A percentile compares a stretch with the other conserved stretches of the same genome.
phyloP scores from a whole-genome alignment of 2,888 invertebrate genomes.

The Amphimallon solstitiale region DNA sequence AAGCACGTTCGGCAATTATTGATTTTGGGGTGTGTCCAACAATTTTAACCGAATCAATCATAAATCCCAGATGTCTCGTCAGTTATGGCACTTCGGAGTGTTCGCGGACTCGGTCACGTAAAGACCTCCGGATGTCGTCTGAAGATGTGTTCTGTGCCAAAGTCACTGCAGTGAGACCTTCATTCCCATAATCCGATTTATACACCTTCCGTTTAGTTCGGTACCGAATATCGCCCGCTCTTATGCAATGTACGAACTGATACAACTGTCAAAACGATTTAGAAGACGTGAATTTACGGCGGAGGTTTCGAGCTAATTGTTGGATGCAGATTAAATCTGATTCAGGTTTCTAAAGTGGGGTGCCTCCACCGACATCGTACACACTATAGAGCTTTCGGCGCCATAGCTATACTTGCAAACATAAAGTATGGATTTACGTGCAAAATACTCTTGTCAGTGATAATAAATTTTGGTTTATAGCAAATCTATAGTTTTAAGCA shows the following conservation, averaged over 20 bases:
- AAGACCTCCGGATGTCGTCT: constrained; percentile 24
- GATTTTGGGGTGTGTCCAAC: constrained; percentile 21
- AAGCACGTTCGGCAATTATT: constrained; percentile 11
- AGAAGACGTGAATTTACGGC: constrained; percentile 34
- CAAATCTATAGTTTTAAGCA: constrained; percentile 40
- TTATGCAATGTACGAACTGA: constrained; percentile 25
- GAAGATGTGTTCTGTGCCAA: constrained; percentile 18
- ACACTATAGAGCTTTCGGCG: constrained; percentile 6
- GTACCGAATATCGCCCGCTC: constrained; percentile 2
- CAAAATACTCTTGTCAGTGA: constrained; percentile 28
- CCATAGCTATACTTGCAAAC: constrained; percentile 20
- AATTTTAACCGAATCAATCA: constrained; percentile 32
- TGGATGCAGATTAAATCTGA: constrained; percentile 20
- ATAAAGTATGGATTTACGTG: constrained; percentile 37
- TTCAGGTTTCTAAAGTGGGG: constrained; percentile 13
- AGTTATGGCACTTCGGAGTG: constrained; percentile 20
- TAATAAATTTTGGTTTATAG: constrained; percentile 39
- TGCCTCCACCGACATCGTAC: not conserved
- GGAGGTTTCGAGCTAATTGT: constrained; percentile 24
- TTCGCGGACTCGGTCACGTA: constrained; percentile 22
- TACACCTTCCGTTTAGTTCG: constrained; percentile 25
- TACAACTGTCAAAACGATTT: constrained; percentile 40
- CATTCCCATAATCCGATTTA: constrained; percentile 26
- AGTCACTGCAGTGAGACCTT: constrained; percentile 26
- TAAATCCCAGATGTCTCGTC: constrained; percentile 31